These are phyloP conservation scores for Plecotus auritus DNA, from an alignment of 2,113 vertebrate species.

Conservation along the genomic window DNA sequence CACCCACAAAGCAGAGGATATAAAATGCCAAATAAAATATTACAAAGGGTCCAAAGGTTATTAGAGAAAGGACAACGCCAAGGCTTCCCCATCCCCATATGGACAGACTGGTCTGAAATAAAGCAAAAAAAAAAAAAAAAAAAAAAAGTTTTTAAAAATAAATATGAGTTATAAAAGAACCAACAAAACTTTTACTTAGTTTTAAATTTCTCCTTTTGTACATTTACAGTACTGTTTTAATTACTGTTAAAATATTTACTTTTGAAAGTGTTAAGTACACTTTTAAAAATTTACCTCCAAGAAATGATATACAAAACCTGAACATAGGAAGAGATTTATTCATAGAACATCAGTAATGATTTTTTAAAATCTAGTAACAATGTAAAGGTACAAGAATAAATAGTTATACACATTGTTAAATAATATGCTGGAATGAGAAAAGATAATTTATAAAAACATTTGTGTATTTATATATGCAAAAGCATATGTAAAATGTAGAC, in stretches of 20 bases:
- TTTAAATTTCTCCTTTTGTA: constrained; percentile 26
- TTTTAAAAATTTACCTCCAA: constrained; percentile 21
- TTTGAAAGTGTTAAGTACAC: constrained; percentile 7
- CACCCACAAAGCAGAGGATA: constrained; percentile 97
- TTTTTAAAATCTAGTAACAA: not conserved
- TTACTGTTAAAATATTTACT: constrained; percentile 1
- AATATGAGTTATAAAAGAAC: constrained; percentile 12
- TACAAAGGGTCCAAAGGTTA: constrained; percentile 98
- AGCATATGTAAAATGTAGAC: not conserved
- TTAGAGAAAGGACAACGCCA: constrained; percentile 94
- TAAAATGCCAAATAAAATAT: constrained; percentile 99
- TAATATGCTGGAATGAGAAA: not conserved
- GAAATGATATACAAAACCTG: not conserved
- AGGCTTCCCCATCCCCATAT: constrained; percentile 99
- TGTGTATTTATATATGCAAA: constrained; percentile 13
- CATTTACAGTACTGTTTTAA: not conserved
- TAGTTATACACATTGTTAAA: not conserved
- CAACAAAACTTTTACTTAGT: not conserved
- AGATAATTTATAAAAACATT: not conserved
- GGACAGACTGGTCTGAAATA: constrained; percentile 94
- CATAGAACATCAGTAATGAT: not conserved
- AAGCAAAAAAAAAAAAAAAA: constrained; percentile 43
- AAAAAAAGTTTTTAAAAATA: not conserved
- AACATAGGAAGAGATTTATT: not conserved
- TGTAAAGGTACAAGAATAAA: not conserved